phyloP scores from a whole-genome alignment of 2,113 vertebrate species.

The Eupsittula cactorum region DNA sequence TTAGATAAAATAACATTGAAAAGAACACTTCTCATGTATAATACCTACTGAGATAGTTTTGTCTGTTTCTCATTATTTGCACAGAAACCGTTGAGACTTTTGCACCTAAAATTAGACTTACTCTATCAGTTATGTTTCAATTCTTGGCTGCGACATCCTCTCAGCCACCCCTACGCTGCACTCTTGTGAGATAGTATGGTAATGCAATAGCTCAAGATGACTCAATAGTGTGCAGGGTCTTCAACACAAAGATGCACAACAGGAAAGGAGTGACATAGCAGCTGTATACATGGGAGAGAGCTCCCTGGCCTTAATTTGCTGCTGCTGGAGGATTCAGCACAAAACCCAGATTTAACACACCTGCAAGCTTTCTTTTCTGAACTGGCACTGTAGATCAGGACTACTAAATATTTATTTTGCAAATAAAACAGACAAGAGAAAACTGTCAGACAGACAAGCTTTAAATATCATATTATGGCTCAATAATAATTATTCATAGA shows the following conservation, averaged over 20 bases:
- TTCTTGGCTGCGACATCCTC: background rate
- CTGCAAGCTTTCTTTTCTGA: background rate
- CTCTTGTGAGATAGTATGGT: conserved; percentile 40
- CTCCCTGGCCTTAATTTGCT: background rate
- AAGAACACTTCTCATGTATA: background rate
- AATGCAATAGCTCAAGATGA: background rate
- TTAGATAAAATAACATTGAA: background rate
- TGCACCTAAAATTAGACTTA: conserved; percentile 37
- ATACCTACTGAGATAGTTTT: background rate
- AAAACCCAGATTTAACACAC: background rate
- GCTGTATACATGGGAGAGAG: background rate
- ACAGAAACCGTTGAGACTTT: conserved; percentile 8
- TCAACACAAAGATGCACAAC: background rate
- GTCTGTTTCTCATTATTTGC: background rate
- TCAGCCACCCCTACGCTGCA: conserved; percentile 54
- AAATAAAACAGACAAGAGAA: background rate
- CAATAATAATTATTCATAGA: background rate
- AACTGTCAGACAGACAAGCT: background rate
- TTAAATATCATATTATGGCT: background rate
- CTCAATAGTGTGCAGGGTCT: background rate
- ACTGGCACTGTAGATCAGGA: background rate
- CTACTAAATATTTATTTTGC: background rate
- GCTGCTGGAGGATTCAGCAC: background rate
- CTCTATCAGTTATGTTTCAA: background rate
- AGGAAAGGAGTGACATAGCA: background rate